These are phyloP conservation scores for Synanceia verrucosa DNA, from an alignment of 2,797 vertebrate genomes.

Conservation along the genomic window DNA sequence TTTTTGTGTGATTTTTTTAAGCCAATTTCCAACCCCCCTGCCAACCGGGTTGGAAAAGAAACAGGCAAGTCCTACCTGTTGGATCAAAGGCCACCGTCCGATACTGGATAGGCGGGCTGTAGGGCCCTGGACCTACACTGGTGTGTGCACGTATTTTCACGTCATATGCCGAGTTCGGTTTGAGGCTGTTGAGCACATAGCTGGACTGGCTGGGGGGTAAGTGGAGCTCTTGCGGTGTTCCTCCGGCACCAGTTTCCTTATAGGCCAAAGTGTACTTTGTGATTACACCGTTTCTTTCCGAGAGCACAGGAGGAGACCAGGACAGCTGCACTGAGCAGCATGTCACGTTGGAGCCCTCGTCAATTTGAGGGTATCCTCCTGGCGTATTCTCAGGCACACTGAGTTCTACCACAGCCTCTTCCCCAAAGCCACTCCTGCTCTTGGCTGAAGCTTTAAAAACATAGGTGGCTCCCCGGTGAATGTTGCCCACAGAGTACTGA, in stretches of 20 bases:
- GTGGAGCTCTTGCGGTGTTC: constrained; percentile 86
- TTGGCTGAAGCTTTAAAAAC: constrained; percentile 93
- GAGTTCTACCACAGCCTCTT: constrained; percentile 88
- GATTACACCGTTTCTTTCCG: constrained; percentile 93
- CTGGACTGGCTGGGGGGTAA: constrained; percentile 87
- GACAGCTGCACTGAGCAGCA: constrained; percentile 92
- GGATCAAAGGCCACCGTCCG: constrained; percentile 92
- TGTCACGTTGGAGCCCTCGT: constrained; percentile 87
- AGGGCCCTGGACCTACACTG: constrained; percentile 97
- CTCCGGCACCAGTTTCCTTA: constrained; percentile 84
- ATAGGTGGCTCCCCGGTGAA: constrained; percentile 94
- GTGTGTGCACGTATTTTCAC: constrained; percentile 99
- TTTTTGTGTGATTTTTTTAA: constrained; percentile 59
- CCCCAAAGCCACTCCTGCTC: constrained; percentile 91
- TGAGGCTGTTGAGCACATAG: constrained; percentile 93
- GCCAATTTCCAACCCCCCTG: constrained; percentile 70
- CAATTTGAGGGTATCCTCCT: constrained; percentile 92
- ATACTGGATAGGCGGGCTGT: constrained; percentile 97
- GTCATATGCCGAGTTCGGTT: constrained; percentile 94
- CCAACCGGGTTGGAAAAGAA: constrained; percentile 76
- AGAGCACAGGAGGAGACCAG: constrained; percentile 94
- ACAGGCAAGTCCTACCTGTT: constrained; percentile 94
- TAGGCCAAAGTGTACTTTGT: constrained; percentile 95
- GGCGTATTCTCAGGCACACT: constrained; percentile 90
- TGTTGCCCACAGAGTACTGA: constrained; percentile 84